These are phyloP conservation scores for Poecile montanus DNA, from an alignment of 2,797 vertebrate genomes.

Conservation along the genomic window DNA sequence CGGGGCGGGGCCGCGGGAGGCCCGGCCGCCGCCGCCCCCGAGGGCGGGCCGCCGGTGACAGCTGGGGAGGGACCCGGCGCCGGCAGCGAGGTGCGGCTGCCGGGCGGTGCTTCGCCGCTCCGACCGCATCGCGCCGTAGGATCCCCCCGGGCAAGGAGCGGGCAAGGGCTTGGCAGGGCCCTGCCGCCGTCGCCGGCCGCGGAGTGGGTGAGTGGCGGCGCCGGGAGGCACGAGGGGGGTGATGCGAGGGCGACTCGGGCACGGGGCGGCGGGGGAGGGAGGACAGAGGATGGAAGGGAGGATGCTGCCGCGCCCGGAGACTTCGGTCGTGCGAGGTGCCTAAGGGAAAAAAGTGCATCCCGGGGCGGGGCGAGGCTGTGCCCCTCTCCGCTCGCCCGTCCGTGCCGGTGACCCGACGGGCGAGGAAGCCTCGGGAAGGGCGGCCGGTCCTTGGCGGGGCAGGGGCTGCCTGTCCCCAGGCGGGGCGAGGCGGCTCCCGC, in stretches of 20 bases:
- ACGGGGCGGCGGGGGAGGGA: not conserved
- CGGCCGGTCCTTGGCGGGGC: not conserved
- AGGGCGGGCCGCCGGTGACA: conserved; percentile 48
- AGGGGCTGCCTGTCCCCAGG: not conserved
- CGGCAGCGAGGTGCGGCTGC: conserved; percentile 51
- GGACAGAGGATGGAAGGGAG: not conserved
- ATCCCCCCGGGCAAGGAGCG: not conserved
- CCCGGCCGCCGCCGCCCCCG: not conserved
- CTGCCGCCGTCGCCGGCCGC: not conserved
- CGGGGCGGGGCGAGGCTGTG: not conserved
- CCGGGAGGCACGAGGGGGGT: not conserved
- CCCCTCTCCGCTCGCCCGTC: not conserved
- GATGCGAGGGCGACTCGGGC: not conserved
- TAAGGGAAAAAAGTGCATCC: not conserved
- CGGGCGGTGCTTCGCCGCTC: not conserved
- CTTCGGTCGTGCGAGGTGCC: not conserved
- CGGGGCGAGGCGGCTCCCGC: not conserved
- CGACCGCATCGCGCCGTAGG: not conserved
- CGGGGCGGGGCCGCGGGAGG: not conserved
- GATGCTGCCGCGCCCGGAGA: not conserved
- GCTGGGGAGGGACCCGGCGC: conserved; percentile 13
- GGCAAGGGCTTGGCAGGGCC: not conserved
- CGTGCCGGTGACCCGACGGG: not conserved
- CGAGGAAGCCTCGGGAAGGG: not conserved
- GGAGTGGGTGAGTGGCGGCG: not conserved